A percentile compares a stretch with the other conserved stretches of the same genome.
These are phyloP conservation scores for Hipparchia semele DNA, from an alignment of 2,888 invertebrate species.

Conservation along the genomic window DNA sequence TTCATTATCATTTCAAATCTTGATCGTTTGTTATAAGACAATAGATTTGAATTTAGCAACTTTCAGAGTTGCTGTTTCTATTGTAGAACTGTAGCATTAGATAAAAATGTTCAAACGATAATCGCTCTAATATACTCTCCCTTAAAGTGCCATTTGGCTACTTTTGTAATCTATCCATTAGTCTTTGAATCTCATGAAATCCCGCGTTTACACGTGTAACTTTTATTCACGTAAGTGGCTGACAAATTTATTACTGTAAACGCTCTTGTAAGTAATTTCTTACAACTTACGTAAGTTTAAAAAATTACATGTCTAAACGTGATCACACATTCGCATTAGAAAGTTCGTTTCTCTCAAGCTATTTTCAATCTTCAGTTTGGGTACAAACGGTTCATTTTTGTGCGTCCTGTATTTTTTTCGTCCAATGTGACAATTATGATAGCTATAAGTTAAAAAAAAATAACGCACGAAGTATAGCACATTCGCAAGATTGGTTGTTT, in stretches of 20 bases:
- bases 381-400: background rate
- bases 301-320: background rate
- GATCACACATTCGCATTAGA: background rate
- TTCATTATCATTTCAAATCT: too few relatives aligned
- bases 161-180: conserved; percentile 32
- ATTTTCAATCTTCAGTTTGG: background rate
- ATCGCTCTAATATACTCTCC: conserved; percentile 48
- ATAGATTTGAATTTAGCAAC: too few relatives aligned
- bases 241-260: too few relatives aligned
- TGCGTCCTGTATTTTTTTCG: conserved; percentile 2
- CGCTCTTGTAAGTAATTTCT: too few relatives aligned
- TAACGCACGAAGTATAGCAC: conserved; percentile 15
- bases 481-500: conserved; percentile 13
- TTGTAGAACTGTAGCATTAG: background rate
- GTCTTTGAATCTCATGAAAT: conserved; percentile 14
- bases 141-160: conserved; percentile 59
- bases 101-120: background rate
- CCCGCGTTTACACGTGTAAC: too few relatives aligned
- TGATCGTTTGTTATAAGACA: too few relatives aligned
- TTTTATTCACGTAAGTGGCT: too few relatives aligned
- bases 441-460: background rate
- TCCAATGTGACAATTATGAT: conserved; percentile 9
- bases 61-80: background rate
- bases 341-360: background rate
- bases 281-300: too few relatives aligned